Evolutionary conservation across 2,113 vertebrate species (phyloP).

Genomic region (Bujurquina vittata): DNA sequence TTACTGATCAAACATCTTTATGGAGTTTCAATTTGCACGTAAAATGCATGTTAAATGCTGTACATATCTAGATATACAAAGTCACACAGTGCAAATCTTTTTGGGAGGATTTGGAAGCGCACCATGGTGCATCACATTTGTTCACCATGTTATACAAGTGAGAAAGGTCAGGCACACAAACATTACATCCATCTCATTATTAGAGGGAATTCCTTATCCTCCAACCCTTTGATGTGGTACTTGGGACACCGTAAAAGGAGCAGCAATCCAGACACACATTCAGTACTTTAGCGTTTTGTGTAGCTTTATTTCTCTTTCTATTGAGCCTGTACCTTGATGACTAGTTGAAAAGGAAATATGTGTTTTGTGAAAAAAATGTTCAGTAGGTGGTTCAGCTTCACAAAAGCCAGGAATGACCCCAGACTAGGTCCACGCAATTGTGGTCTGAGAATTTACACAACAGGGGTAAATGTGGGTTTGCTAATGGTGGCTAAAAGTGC

Average conservation of each 20-base stretch:
- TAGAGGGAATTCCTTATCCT: slow-evolving; percentile 45
- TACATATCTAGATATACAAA: slow-evolving; percentile 21
- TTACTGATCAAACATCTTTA: slow-evolving; percentile 41
- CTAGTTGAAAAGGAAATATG: slow-evolving; percentile 5
- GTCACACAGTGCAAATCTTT: slow-evolving; percentile 39
- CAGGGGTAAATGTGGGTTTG: slow-evolving; percentile 15
- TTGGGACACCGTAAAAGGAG: neutral
- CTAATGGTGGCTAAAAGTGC: slow-evolving; percentile 20
- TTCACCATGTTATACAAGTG: slow-evolving; percentile 53
- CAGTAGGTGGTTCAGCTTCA: slow-evolving; percentile 4
- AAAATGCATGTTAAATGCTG: neutral
- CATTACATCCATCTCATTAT: slow-evolving; percentile 46
- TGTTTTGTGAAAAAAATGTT: slow-evolving; percentile 14
- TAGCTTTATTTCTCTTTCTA: neutral
- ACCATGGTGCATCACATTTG: slow-evolving; percentile 66
- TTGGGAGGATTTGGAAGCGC: slow-evolving; percentile 46
- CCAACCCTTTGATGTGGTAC: neutral
- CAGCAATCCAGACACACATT: neutral
- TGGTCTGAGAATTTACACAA: slow-evolving; percentile 6
- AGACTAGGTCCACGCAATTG: slow-evolving; percentile 24
- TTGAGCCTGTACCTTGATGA: neutral
- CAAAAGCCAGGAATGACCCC: slow-evolving; percentile 33
- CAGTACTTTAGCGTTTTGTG: neutral
- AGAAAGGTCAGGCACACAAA: slow-evolving; percentile 66
- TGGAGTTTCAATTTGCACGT: neutral